phyloP scores from a whole-genome alignment of 2,888 invertebrate genomes.

The Acleris laterana region DNA sequence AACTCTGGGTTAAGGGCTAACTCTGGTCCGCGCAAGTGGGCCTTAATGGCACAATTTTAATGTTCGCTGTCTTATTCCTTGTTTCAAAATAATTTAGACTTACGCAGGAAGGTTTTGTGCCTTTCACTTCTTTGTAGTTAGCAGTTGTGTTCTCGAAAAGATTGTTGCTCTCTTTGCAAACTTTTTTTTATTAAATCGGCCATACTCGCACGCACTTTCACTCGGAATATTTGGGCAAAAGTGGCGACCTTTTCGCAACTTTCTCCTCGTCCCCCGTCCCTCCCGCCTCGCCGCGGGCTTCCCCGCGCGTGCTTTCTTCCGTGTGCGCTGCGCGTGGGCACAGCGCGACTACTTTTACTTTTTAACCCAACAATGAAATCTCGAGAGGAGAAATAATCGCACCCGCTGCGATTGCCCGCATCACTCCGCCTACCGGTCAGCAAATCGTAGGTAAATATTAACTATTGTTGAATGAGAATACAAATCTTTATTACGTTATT shows the following conservation, averaged over 20 bases:
- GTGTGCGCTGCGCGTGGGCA: conserved; percentile 67
- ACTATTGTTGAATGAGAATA: too few relatives aligned
- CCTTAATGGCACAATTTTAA: not conserved
- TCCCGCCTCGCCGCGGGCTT: conserved; percentile 42
- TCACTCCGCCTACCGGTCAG: not conserved
- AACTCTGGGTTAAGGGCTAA: too few relatives aligned
- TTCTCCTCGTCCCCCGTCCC: conserved; percentile 63
- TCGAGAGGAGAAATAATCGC: conserved; percentile 28
- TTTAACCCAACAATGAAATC: conserved; percentile 52
- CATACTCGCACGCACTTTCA: conserved; percentile 72
- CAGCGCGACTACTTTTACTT: conserved; percentile 75
- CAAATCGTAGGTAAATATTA: too few relatives aligned
- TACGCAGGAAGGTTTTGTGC: conserved; percentile 13
- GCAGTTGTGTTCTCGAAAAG: conserved; percentile 21
- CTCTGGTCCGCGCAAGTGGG: too few relatives aligned
- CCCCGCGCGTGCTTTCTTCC: conserved; percentile 52
- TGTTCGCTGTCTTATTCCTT: not conserved
- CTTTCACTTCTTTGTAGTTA: conserved; percentile 32
- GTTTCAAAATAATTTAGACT: conserved; percentile 19
- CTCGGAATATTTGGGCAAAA: conserved; percentile 84
- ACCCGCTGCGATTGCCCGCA: not conserved
- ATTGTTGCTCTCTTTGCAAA: conserved; percentile 37
- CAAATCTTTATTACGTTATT: too few relatives aligned
- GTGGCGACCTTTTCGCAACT: conserved; percentile 82
- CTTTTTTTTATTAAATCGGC: conserved; percentile 67